Percentiles rank a stretch among this genome's conserved stretches.
Evolutionary conservation across 2,888 invertebrate species (phyloP).

Genomic region (Oxyscelio sp.): DNA sequence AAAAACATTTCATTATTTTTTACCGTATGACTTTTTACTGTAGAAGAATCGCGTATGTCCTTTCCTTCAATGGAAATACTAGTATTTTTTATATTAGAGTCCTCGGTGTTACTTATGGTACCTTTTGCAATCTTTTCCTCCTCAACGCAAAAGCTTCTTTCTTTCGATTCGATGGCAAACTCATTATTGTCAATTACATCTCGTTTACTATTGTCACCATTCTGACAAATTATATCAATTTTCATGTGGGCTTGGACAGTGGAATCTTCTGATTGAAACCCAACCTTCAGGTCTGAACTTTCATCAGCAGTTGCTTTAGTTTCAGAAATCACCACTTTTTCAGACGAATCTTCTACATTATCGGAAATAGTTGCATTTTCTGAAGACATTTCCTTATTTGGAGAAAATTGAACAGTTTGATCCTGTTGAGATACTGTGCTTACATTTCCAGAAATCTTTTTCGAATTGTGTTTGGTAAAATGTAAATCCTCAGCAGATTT

Average conservation of each 20-base stretch:
- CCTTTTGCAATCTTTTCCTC: background rate
- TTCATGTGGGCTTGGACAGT: background rate
- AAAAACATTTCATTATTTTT: background rate
- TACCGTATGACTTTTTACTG: constrained; percentile 15
- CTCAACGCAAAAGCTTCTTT: background rate
- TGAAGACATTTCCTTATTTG: background rate
- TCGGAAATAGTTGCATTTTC: background rate
- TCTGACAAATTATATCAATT: background rate
- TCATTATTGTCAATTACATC: background rate
- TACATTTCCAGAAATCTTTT: background rate
- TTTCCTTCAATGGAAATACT: background rate
- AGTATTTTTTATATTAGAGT: constrained; percentile 19
- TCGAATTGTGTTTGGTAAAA: background rate
- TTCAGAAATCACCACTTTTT: background rate
- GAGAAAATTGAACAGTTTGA: background rate
- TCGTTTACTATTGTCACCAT: constrained; percentile 4
- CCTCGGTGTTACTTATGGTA: constrained; percentile 9
- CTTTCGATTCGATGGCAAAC: constrained; percentile 3
- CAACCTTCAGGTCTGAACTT: background rate
- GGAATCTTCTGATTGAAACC: background rate
- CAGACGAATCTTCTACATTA: background rate
- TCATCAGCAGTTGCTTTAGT: background rate
- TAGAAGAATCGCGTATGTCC: constrained; percentile 15
- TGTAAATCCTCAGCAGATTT: background rate
- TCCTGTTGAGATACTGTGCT: constrained; percentile 1